Conservation (phyloP, 2,113 vertebrate genomes). For the Ellobius talpinus region DNA sequence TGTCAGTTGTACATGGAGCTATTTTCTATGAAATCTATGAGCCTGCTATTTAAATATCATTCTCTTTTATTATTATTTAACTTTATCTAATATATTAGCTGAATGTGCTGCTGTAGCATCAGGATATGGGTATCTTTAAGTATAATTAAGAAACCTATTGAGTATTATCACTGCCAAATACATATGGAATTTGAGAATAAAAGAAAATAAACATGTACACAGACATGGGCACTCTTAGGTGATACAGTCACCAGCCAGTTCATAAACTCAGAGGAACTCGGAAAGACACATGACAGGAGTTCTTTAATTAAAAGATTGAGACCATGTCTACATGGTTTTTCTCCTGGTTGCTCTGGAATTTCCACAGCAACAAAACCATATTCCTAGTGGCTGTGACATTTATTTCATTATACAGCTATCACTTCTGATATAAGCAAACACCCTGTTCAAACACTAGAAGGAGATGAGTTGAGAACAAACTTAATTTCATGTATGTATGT, state of each 20-base stretch:
- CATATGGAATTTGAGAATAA: background rate
- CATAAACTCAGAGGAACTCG: background rate
- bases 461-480: background rate
- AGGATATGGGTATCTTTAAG: background rate
- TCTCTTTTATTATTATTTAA: conserved; percentile 69
- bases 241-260: background rate
- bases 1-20: background rate
- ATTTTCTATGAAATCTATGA: conserved; percentile 49
- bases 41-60: conserved; percentile 62
- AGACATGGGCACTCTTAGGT: background rate
- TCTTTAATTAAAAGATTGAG: conserved; percentile 16
- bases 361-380: background rate
- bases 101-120: conserved; percentile 40
- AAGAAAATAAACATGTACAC: background rate
- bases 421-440: background rate
- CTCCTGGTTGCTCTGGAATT: background rate
- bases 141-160: conserved; percentile 70
- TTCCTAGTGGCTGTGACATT: background rate
- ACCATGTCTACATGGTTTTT: background rate
- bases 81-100: conserved; percentile 65
- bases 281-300: background rate
- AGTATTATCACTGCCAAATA: conserved; percentile 40
- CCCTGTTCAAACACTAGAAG: background rate
- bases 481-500: background rate
- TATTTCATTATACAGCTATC: background rate